Percentiles rank a stretch among this genome's conserved stretches.
Conservation (phyloP, 2,888 invertebrate species). For the Noctua janthina region DNA sequence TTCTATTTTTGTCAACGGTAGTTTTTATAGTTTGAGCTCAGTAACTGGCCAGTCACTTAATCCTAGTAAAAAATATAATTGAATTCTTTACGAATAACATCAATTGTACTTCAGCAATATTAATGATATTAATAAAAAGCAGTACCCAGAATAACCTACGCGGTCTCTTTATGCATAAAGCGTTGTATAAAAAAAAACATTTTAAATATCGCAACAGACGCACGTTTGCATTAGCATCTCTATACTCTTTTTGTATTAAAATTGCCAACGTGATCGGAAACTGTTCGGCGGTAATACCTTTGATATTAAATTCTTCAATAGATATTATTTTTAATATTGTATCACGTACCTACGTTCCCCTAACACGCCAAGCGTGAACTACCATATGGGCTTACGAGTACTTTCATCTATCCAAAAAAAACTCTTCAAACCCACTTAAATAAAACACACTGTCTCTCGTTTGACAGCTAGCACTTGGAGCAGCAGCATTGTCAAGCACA, state of each 20-base stretch:
- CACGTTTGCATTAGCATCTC: conserved; percentile 64
- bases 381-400: conserved; percentile 58
- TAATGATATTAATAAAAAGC: not conserved
- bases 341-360: conserved; percentile 71
- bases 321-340: conserved; percentile 70
- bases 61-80: not conserved
- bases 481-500: conserved; percentile 34
- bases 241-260: conserved; percentile 65
- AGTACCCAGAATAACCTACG: not conserved
- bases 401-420: conserved; percentile 39
- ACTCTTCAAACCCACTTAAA: conserved; percentile 32
- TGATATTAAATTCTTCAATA: conserved; percentile 71
- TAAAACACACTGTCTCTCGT: conserved; percentile 36
- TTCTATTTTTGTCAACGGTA: not conserved
- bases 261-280: conserved; percentile 71
- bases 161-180: conserved; percentile 16
- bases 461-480: conserved; percentile 43
- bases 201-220: conserved; percentile 46
- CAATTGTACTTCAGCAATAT: not conserved
- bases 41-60: not conserved
- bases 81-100: not conserved
- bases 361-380: conserved; percentile 66
- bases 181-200: conserved; percentile 6
- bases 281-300: conserved; percentile 65
- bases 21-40: not conserved